These are phyloP conservation scores for Cosmia pyralina DNA, from an alignment of 2,888 invertebrate species.

Conservation along the genomic window DNA sequence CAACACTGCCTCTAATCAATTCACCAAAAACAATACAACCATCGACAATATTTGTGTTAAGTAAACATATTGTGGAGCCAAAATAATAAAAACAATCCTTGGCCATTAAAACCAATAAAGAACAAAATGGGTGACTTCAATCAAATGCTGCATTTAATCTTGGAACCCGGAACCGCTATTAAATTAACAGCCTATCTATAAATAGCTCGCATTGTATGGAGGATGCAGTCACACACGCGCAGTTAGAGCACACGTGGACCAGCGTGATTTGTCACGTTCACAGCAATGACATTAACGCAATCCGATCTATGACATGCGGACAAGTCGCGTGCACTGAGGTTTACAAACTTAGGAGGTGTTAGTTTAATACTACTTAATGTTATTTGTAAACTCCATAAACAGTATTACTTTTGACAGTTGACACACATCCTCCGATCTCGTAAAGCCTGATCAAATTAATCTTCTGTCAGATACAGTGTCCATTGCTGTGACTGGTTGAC, in stretches of 20 bases:
- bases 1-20: neutral
- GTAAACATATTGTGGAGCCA: neutral
- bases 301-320: constrained; percentile 10
- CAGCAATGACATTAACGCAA: constrained; percentile 46
- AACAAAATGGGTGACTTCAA: neutral
- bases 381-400: neutral
- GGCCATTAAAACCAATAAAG: neutral
- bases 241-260: neutral
- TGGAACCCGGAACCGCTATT: constrained; percentile 7
- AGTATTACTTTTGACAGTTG: too few species aligned
- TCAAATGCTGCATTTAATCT: neutral
- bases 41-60: neutral
- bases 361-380: neutral
- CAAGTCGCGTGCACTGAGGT: constrained; percentile 15
- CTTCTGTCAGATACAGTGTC: neutral
- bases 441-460: neutral
- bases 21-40: neutral
- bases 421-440: too few species aligned
- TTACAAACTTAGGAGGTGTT: constrained; percentile 7
- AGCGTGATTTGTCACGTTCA: constrained; percentile 56
- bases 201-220: constrained; percentile 40
- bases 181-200: constrained; percentile 20
- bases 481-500: neutral
- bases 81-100: neutral
- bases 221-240: constrained; percentile 19